These are phyloP conservation scores for Holotrichia oblita DNA, from an alignment of 1,140 invertebrate genomes.

Conservation along the genomic window DNA sequence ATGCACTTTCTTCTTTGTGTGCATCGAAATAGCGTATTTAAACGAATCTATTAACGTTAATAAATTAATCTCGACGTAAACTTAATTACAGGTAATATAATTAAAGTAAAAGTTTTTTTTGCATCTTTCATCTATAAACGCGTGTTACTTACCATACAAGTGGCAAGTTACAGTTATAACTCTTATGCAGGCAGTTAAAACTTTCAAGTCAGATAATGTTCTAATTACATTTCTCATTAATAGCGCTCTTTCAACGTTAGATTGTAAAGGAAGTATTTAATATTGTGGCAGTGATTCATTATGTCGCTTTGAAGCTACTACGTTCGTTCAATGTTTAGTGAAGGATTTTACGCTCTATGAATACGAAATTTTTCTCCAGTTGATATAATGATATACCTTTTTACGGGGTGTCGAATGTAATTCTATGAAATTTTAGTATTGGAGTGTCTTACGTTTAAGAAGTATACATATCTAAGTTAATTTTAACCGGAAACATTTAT, in stretches of 20 bases:
- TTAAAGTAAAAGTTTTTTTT: background rate
- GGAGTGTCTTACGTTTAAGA: no score
- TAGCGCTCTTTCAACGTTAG: background rate
- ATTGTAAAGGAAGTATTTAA: no score
- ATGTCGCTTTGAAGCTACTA: background rate
- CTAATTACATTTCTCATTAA: conserved; percentile 32
- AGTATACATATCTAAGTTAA: background rate
- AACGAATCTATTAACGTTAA: background rate
- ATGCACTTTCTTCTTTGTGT: background rate
- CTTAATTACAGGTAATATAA: background rate
- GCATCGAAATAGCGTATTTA: background rate
- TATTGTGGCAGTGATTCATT: conserved; percentile 28
- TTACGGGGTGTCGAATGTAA: background rate
- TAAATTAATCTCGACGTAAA: conserved; percentile 14
- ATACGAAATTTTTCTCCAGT: background rate
- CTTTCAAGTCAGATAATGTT: conserved; percentile 24
- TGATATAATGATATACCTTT: background rate
- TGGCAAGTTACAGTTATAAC: background rate
- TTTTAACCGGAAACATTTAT: background rate
- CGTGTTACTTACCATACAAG: no score
- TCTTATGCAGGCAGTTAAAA: background rate
- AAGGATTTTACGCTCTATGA: conserved; percentile 12
- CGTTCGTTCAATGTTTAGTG: conserved; percentile 6
- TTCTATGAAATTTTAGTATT: no score
- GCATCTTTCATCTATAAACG: background rate